A percentile compares a stretch with the other conserved stretches of the same genome.
Evolutionary conservation across 2,888 invertebrate species (phyloP).

Genomic region (Octodonta nipae): DNA sequence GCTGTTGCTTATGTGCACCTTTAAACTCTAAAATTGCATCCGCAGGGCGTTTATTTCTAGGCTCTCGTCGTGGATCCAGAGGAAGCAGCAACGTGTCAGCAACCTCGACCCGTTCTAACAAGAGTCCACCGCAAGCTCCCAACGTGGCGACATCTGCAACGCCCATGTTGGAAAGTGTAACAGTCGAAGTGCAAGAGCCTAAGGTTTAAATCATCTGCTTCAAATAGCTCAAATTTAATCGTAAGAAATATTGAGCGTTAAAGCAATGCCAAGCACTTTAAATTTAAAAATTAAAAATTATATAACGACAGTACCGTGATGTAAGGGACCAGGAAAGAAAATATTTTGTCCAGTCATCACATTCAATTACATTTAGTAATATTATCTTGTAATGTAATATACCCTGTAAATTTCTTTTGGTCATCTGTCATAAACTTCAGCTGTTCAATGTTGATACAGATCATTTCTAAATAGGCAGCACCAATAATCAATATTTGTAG

Average conservation of each 20-base stretch:
- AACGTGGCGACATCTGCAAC: constrained; percentile 25
- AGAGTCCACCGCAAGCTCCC: constrained; percentile 36
- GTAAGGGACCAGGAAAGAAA: constrained; percentile 32
- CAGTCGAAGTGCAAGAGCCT: constrained; percentile 63
- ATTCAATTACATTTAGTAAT: too few relatives aligned
- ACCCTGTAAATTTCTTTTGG: too few relatives aligned
- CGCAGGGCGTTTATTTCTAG: constrained; percentile 35
- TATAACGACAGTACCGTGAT: constrained; percentile 31
- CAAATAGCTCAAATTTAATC: not conserved
- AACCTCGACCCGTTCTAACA: constrained; percentile 55
- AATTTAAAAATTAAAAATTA: constrained; percentile 15
- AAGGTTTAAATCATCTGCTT: constrained; percentile 28
- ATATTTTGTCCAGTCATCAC: constrained; percentile 33
- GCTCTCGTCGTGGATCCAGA: constrained; percentile 57
- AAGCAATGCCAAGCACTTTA: constrained; percentile 6
- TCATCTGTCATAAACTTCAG: too few relatives aligned
- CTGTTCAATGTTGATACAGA: too few relatives aligned
- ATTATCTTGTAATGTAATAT: too few relatives aligned
- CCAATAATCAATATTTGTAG: constrained; percentile 9
- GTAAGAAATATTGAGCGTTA: too few relatives aligned
- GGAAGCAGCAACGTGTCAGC: constrained; percentile 68
- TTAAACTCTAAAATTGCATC: constrained; percentile 1
- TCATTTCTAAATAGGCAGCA: too few relatives aligned
- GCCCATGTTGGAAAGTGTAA: constrained; percentile 51
- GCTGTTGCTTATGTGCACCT: constrained; percentile 3